These are phyloP conservation scores for Gadopsis bispinosus DNA, from an alignment of 2,797 vertebrate genomes.

Conservation along the genomic window DNA sequence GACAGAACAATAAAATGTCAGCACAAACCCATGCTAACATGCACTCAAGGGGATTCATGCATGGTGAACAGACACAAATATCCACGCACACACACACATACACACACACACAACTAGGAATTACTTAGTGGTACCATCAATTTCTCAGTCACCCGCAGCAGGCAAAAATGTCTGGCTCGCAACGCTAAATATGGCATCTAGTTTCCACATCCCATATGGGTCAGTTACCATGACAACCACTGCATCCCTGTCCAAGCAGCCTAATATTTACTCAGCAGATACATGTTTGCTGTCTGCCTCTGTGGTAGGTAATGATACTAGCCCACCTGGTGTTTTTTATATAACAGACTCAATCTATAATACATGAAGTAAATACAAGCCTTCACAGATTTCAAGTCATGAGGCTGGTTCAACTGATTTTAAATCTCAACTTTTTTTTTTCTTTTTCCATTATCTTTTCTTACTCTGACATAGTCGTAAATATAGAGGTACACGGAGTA, in stretches of 20 bases:
- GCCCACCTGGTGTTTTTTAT: conserved; percentile 63
- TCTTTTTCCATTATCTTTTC: conserved; percentile 1
- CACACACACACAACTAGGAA: background rate
- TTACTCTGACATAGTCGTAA: background rate
- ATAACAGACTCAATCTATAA: conserved; percentile 60
- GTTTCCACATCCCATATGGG: conserved; percentile 63
- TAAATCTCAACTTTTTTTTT: background rate
- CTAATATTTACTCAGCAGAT: conserved; percentile 76
- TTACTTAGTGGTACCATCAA: conserved; percentile 23
- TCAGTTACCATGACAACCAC: conserved; percentile 73
- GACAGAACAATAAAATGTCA: conserved; percentile 3
- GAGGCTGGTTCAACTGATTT: background rate
- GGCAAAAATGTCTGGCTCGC: conserved; percentile 37
- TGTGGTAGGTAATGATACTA: conserved; percentile 49
- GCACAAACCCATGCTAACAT: background rate
- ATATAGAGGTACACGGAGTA: background rate
- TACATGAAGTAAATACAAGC: conserved; percentile 47
- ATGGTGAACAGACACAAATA: background rate
- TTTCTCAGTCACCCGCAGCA: conserved; percentile 36
- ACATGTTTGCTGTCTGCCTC: conserved; percentile 70
- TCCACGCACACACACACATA: background rate
- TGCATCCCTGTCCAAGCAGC: conserved; percentile 58
- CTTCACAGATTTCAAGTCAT: conserved; percentile 19
- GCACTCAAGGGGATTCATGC: background rate
- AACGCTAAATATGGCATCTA: conserved; percentile 64